A percentile compares a stretch with the other conserved stretches of the same genome.
Evolutionary conservation across 2,797 vertebrate genomes (phyloP).

Genomic region (Microctenopoma steveboyesi): DNA sequence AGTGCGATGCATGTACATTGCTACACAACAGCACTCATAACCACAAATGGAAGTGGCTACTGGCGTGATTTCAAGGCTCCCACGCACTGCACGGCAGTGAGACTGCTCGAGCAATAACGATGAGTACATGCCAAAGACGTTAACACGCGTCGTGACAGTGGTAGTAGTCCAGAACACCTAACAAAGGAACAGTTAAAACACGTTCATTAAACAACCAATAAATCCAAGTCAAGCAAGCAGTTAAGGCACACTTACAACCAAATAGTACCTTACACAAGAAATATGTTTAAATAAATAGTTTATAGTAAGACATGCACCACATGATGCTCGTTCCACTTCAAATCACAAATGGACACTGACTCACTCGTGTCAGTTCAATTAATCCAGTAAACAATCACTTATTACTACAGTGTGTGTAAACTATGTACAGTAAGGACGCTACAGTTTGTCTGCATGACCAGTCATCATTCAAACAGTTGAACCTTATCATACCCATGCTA

Average conservation of each 20-base stretch:
- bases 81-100: constrained; percentile 39
- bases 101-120: constrained; percentile 44
- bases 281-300: constrained; percentile 17
- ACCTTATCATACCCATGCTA: neutral
- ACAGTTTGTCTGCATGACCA: no score
- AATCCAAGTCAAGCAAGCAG: constrained; percentile 50
- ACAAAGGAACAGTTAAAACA: constrained; percentile 35
- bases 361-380: no score
- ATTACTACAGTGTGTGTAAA: no score
- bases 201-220: constrained; percentile 37
- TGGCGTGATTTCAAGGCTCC: constrained; percentile 70
- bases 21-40: constrained; percentile 62
- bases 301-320: constrained; percentile 25
- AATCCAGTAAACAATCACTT: no score
- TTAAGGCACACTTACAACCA: constrained; percentile 23
- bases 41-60: constrained; percentile 70
- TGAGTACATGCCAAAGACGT: constrained; percentile 26
- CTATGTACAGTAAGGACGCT: no score
- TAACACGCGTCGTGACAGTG: constrained; percentile 54
- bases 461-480: no score
- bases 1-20: constrained; percentile 46
- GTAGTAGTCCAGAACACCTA: constrained; percentile 36
- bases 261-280: constrained; percentile 29
- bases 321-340: constrained; percentile 44
- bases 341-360: neutral